These are phyloP conservation scores for Clarias gariepinus DNA, from an alignment of 2,113 vertebrate genomes.

Conservation along the genomic window DNA sequence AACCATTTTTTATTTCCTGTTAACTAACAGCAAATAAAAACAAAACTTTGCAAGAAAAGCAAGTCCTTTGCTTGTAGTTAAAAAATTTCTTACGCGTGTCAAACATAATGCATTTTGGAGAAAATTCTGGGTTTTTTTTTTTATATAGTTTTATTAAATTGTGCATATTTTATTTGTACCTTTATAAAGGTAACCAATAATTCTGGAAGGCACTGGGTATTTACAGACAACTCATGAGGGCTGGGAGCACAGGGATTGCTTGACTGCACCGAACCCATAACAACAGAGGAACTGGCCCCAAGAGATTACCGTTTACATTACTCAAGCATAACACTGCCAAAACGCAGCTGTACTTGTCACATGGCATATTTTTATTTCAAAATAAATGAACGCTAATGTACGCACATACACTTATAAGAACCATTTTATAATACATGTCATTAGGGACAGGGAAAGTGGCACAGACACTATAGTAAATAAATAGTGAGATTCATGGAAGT, in stretches of 20 bases:
- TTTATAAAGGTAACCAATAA: background rate
- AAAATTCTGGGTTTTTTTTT: background rate
- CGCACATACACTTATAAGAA: background rate
- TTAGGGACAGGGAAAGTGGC: background rate
- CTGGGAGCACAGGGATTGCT: background rate
- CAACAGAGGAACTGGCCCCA: background rate
- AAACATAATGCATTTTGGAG: background rate
- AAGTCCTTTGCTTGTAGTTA: background rate
- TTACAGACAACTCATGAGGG: background rate
- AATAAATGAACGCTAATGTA: background rate
- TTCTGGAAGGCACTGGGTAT: background rate
- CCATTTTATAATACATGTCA: background rate
- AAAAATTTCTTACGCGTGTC: background rate
- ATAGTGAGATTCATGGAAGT: slow-evolving; percentile 8
- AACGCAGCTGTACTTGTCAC: background rate
- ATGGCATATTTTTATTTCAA: background rate
- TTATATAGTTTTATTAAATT: background rate
- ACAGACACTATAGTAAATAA: background rate
- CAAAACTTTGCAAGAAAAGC: background rate
- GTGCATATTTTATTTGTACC: background rate
- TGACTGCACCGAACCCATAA: slow-evolving; percentile 8
- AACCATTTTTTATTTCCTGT: background rate
- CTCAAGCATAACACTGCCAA: slow-evolving; percentile 1
- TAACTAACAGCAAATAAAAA: background rate
- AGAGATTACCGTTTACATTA: slow-evolving; percentile 3